Percentiles rank a stretch among this genome's conserved stretches.
phyloP scores from a whole-genome alignment of 92 coral and sea anemone genomes.

The Zoanthus solanderi region DNA sequence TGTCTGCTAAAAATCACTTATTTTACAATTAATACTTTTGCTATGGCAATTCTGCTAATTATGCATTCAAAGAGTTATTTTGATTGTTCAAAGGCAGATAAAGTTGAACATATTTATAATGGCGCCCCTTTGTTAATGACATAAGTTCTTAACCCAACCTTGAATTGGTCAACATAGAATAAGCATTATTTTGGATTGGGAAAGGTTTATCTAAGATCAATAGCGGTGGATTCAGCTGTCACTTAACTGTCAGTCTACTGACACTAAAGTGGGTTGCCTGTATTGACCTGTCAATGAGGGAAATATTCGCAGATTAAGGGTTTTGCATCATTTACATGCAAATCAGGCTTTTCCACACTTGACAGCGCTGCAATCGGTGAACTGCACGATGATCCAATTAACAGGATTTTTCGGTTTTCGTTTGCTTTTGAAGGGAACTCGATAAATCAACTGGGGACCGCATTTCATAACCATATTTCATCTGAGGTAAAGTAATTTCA shows the following conservation, averaged over 20 bases:
- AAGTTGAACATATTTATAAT: constrained; percentile 12
- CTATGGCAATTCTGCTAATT: not conserved
- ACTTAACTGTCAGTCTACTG: constrained; percentile 7
- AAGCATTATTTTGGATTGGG: not conserved
- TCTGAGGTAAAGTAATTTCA: constrained; percentile 17
- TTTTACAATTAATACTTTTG: not conserved
- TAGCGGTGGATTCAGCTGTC: not conserved
- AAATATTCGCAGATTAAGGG: constrained; percentile 21
- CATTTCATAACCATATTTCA: not conserved
- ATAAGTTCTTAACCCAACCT: constrained; percentile 11
- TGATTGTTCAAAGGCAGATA: not conserved
- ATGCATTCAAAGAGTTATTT: not conserved
- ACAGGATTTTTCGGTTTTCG: not conserved
- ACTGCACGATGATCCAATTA: not conserved
- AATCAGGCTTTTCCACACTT: constrained; percentile 19
- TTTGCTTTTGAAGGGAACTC: too few species aligned
- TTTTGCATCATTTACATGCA: constrained; percentile 34
- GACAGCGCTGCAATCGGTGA: constrained; percentile 16
- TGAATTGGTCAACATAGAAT: not conserved
- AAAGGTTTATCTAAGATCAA: not conserved
- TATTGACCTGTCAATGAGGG: constrained; percentile 7
- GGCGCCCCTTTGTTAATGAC: constrained; percentile 14
- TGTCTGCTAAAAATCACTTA: not conserved
- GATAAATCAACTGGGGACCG: not conserved
- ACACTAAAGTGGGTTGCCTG: constrained; percentile 8